These are phyloP conservation scores for Vireo altiloquus DNA, from an alignment of 2,113 vertebrate species.

Conservation along the genomic window DNA sequence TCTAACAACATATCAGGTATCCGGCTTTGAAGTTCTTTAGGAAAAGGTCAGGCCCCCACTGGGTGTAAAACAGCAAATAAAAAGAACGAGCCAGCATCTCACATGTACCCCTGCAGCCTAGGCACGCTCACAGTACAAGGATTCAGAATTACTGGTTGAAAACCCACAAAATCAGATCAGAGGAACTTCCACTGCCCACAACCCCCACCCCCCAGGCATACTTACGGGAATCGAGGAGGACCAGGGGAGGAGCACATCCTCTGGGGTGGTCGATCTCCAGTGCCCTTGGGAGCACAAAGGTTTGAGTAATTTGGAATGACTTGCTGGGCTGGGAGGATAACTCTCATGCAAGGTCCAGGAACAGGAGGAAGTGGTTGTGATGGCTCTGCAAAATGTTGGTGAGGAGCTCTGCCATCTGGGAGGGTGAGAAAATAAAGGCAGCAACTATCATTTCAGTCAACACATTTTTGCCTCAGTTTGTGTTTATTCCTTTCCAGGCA, in stretches of 20 bases:
- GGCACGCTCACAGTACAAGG: not conserved
- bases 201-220: not conserved
- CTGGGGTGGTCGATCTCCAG: not conserved
- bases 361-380: slow-evolving; percentile 14
- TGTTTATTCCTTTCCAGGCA: not conserved
- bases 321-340: slow-evolving; percentile 27
- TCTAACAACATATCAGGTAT: not conserved
- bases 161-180: not conserved
- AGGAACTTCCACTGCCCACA: not conserved
- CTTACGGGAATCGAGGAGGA: slow-evolving; percentile 53
- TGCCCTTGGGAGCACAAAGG: not conserved
- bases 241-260: slow-evolving; percentile 2
- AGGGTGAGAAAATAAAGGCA: slow-evolving; percentile 45
- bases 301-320: slow-evolving; percentile 57
- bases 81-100: not conserved
- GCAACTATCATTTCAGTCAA: not conserved
- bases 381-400: slow-evolving; percentile 12
- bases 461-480: not conserved
- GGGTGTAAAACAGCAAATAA: not conserved
- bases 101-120: not conserved
- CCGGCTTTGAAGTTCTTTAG: not conserved
- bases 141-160: not conserved
- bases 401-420: slow-evolving; percentile 47
- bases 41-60: not conserved
- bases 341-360: slow-evolving; percentile 37